Conservation (phyloP, 2,113 vertebrate genomes). For the Lepisosteus oculatus region DNA sequence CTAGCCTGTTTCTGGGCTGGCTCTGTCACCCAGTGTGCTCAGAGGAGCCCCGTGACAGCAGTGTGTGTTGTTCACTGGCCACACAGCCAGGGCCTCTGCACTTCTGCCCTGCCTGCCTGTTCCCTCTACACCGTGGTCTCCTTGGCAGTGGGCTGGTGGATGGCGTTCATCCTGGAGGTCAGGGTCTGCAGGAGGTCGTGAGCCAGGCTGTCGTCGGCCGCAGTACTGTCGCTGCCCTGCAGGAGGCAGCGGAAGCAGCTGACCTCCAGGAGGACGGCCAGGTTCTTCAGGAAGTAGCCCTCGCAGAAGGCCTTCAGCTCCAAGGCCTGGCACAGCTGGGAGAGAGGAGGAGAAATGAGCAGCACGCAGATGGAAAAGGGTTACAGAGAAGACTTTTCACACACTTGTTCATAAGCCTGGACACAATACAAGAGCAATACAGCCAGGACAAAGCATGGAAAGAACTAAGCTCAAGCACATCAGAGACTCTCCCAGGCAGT, state of each 20-base stretch:
- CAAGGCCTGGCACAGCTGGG: conserved; percentile 62
- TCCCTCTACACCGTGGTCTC: conserved; percentile 24
- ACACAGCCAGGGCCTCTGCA: too few relatives aligned
- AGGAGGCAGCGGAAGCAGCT: conserved; percentile 46
- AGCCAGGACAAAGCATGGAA: too few relatives aligned
- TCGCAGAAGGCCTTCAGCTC: conserved; percentile 70
- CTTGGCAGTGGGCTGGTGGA: conserved; percentile 24
- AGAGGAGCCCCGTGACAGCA: too few relatives aligned
- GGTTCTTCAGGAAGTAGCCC: conserved; percentile 77
- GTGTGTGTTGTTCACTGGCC: too few relatives aligned
- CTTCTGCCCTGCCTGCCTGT: too few relatives aligned
- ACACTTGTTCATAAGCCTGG: too few relatives aligned
- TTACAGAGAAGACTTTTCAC: too few relatives aligned
- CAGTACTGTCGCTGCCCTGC: conserved; percentile 5
- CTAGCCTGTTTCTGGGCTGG: too few relatives aligned
- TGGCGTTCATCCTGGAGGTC: conserved; percentile 25
- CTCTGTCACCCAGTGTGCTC: too few relatives aligned
- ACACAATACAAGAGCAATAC: too few relatives aligned
- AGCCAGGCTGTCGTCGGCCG: conserved; percentile 1
- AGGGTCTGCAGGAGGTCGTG: conserved; percentile 20
- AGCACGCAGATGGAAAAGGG: background rate
- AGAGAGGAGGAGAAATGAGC: background rate
- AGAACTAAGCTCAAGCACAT: too few relatives aligned
- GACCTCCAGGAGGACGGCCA: conserved; percentile 69
- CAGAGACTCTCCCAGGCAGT: too few relatives aligned